Conservation (phyloP, 2,888 invertebrate genomes). For the Tupiocoris notatus region DNA sequence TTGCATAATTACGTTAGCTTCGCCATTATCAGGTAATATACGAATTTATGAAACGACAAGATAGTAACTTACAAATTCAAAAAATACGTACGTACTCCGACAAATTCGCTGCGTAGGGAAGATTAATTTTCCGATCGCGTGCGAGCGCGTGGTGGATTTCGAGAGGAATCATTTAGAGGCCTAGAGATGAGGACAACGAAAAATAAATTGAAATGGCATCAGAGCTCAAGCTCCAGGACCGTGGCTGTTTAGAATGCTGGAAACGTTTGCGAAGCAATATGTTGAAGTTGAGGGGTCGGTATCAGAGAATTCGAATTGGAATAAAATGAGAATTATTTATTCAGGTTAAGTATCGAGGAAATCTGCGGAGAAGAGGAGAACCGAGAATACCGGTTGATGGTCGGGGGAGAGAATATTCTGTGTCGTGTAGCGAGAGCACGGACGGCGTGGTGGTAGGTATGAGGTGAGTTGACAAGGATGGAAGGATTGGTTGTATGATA, state of each 20-base stretch:
- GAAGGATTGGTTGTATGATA: constrained; percentile 33
- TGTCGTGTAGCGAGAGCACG: no score
- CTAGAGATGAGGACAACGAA: not conserved
- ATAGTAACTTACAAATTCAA: no score
- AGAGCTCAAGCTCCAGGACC: not conserved
- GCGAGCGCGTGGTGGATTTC: not conserved
- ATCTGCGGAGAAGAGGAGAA: constrained; percentile 14
- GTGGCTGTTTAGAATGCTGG: constrained; percentile 18
- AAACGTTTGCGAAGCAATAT: constrained; percentile 24
- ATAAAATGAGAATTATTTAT: constrained; percentile 39
- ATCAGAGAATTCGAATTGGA: constrained; percentile 35
- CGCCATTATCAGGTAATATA: no score
- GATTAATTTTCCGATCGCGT: not conserved
- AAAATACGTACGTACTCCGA: no score
- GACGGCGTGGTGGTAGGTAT: no score
- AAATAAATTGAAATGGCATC: not conserved
- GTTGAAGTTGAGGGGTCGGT: not conserved
- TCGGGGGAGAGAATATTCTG: no score
- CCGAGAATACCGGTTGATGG: not conserved
- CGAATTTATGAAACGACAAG: no score
- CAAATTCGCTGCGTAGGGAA: no score
- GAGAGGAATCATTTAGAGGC: not conserved
- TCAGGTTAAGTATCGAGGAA: constrained; percentile 40
- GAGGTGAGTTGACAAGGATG: not conserved
- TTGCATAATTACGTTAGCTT: no score